Percentiles rank a stretch among this genome's conserved stretches.
These are phyloP conservation scores for Acronicta psi DNA, from an alignment of 2,888 invertebrate genomes.

Conservation along the genomic window DNA sequence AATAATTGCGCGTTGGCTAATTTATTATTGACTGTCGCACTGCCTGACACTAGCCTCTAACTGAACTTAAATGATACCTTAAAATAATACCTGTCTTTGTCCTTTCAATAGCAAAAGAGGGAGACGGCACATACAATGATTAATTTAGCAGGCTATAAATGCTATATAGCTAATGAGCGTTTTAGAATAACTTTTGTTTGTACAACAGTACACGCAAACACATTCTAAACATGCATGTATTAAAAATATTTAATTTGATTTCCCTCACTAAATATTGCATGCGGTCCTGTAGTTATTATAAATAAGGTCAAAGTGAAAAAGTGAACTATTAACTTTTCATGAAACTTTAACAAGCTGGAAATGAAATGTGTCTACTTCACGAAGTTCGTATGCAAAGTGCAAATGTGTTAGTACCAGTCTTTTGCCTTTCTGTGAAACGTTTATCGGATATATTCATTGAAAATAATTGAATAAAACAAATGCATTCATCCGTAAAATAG, in stretches of 20 bases:
- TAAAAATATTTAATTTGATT: slow-evolving; percentile 29
- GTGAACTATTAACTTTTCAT: slow-evolving; percentile 17
- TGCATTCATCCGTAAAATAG: slow-evolving; percentile 21
- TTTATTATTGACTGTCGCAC: no score
- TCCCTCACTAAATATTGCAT: slow-evolving; percentile 37
- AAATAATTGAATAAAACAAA: slow-evolving; percentile 18
- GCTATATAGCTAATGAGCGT: no score
- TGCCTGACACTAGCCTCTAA: no score
- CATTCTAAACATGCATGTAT: slow-evolving; percentile 34
- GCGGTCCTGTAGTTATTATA: slow-evolving; percentile 34
- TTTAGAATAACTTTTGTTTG: no score
- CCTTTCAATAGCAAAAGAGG: no score
- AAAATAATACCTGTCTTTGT: no score
- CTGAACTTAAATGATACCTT: no score
- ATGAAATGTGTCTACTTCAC: slow-evolving; percentile 27
- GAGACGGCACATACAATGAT: no score
- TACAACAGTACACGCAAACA: no score
- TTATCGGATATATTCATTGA: slow-evolving; percentile 7
- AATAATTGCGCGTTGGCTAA: no score
- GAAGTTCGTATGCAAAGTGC: slow-evolving; percentile 6
- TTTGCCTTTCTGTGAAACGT: slow-evolving; percentile 4
- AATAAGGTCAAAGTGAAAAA: slow-evolving; percentile 27
- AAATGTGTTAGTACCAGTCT: slow-evolving; percentile 8
- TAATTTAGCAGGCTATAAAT: no score
- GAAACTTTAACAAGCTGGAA: slow-evolving; percentile 28